These are phyloP conservation scores for Xestia c-nigrum DNA, from an alignment of 2,888 invertebrate genomes.

Conservation along the genomic window DNA sequence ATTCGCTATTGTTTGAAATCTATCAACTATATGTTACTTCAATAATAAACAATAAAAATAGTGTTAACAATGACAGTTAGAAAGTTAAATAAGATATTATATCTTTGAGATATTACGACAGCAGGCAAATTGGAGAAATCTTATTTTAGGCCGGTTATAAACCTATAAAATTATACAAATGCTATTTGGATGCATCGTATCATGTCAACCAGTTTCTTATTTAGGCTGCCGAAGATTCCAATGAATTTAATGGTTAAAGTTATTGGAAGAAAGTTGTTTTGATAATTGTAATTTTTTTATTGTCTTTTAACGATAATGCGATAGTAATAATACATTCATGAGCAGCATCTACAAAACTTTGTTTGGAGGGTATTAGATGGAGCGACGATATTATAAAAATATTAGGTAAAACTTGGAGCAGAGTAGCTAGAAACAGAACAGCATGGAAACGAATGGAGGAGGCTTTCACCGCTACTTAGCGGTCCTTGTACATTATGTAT, in stretches of 20 bases:
- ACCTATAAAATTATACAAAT: conserved; percentile 18
- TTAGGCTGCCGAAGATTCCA: conserved; percentile 1
- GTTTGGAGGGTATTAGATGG: no score
- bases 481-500: no score
- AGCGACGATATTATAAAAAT: no score
- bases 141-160: background rate
- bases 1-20: conserved; percentile 22
- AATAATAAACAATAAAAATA: background rate
- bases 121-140: conserved; percentile 13
- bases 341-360: no score
- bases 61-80: conserved; percentile 5
- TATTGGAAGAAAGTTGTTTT: conserved; percentile 25
- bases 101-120: background rate
- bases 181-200: background rate
- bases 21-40: conserved; percentile 19
- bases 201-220: conserved; percentile 25
- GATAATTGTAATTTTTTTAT: background rate
- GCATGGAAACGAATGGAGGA: no score
- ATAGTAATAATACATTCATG: background rate
- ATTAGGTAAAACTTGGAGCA: no score
- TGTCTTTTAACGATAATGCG: background rate
- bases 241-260: conserved; percentile 3
- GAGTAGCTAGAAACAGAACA: no score
- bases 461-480: no score
- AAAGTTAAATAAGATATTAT: conserved; percentile 24